Evolutionary conservation across 2,113 vertebrate genomes (phyloP), one percentile per base, ranked within the genome.

Genomic region (Etia nguti): DNA sequence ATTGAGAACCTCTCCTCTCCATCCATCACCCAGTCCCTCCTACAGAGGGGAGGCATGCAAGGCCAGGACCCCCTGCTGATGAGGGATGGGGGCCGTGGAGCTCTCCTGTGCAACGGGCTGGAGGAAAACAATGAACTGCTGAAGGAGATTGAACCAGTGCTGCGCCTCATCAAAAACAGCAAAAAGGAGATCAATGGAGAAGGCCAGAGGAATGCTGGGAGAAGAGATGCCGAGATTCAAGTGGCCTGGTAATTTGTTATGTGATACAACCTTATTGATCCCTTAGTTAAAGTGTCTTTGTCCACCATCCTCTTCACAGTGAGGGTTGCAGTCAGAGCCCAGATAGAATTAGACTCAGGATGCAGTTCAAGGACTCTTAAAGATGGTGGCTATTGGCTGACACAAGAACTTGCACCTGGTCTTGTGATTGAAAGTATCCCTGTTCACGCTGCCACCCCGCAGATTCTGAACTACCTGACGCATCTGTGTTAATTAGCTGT

Each of bases 121-220:
- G 90, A 97, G 82, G 98, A 97, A 8, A 97, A 96, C 91, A 98
- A 96, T 1, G 97, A 98, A 54, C 96, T 99, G 84, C 96, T 99
- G 84, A 97, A 96, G 93, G 99, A 99, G 93, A 99, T 99, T 0
- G 97, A 98, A 81, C 98, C 99, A 0, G 98, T 99, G 24, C 95
- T 99, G 88, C 97, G 95, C 57, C 97, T 99, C 60, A 97, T 99
- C 93, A 97, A 96, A 92, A 96, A 94, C 81, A 94, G 95, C 91
- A 96, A 95, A 91, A 96, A 94, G 89, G 97, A 96, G 56, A 34
- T 97, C 92, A 95, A 88, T 6, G 95, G 97, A 89, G 97, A 97
- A 6, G 96, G 92, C 7, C 96, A 97, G 87, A 92, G 93, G 91
- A 96, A 94, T 79, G 92, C 91, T 7, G 97, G 97, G 90, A 97